Conservation (phyloP, 2,113 vertebrate genomes). For the Mastomys natalensis region DNA sequence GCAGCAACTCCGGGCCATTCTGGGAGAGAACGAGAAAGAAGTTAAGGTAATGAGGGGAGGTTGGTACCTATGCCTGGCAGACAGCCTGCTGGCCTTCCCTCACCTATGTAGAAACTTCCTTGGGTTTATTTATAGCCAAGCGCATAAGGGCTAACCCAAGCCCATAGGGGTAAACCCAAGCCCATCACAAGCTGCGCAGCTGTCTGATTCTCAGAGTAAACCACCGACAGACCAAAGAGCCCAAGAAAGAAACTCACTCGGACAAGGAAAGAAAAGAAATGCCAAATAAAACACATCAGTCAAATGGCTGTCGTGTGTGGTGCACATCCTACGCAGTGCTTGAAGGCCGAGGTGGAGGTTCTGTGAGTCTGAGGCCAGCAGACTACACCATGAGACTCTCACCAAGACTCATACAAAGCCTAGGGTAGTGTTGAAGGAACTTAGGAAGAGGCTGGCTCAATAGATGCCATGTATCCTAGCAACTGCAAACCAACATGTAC, state of each 20-base stretch:
- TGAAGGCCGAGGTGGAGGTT: not conserved
- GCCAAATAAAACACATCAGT: not conserved
- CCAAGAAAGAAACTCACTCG: slow-evolving; percentile 24
- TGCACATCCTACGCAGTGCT: not conserved
- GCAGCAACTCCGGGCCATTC: slow-evolving; percentile 96
- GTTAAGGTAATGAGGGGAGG: not conserved
- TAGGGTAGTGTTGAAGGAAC: not conserved
- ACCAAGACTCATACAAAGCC: not conserved
- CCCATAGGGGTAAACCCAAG: too few species aligned
- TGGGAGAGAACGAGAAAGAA: slow-evolving; percentile 70
- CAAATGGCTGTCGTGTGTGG: too few species aligned
- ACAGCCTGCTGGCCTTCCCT: not conserved
- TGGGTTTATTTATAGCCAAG: not conserved
- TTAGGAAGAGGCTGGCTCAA: not conserved
- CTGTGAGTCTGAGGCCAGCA: not conserved
- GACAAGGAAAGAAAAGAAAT: slow-evolving; percentile 41
- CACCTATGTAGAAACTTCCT: not conserved
- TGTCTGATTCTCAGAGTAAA: not conserved
- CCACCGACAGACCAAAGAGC: not conserved
- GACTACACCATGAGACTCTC: not conserved
- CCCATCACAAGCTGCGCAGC: not conserved
- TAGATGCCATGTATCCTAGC: not conserved
- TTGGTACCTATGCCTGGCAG: not conserved
- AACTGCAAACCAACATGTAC: not conserved
- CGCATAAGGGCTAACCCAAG: not conserved